Conservation (phyloP, 2,888 invertebrate genomes). For the Pandemis heparana region DNA sequence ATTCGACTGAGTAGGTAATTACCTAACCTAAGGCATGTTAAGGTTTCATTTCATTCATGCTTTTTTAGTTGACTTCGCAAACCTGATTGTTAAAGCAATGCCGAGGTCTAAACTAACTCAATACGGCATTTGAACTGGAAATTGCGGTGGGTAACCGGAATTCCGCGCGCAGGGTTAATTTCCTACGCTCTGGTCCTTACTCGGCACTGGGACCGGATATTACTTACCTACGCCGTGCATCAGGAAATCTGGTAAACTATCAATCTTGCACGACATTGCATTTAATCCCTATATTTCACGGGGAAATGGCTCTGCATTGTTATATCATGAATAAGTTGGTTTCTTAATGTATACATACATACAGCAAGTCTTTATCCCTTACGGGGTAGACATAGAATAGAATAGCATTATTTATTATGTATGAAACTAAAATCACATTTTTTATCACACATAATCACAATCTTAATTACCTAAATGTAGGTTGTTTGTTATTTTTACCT, state of each 20-base stretch:
- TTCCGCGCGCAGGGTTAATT: conserved; percentile 32
- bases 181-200: conserved; percentile 28
- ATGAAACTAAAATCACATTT: too few species aligned
- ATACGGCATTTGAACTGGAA: conserved; percentile 10
- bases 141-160: conserved; percentile 36
- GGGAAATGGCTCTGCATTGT: too few species aligned
- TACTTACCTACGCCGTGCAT: conserved; percentile 12
- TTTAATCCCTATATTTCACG: not conserved
- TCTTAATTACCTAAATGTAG: too few species aligned
- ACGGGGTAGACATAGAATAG: too few species aligned
- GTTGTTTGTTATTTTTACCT: too few species aligned
- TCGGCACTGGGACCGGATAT: conserved; percentile 31
- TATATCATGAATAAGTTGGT: too few species aligned
- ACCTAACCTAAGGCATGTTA: too few species aligned
- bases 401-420: too few species aligned
- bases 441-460: too few species aligned
- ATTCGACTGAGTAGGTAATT: not conserved
- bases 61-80: not conserved
- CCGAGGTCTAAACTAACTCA: not conserved
- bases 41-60: too few species aligned
- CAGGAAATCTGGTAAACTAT: not conserved
- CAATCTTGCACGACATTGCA: not conserved
- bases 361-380: too few species aligned
- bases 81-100: not conserved
- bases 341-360: too few species aligned